Percentiles rank a stretch among this genome's conserved stretches.
These are phyloP conservation scores for Illadopsis cleaveri DNA, from an alignment of 2,113 vertebrate species.

Conservation along the genomic window DNA sequence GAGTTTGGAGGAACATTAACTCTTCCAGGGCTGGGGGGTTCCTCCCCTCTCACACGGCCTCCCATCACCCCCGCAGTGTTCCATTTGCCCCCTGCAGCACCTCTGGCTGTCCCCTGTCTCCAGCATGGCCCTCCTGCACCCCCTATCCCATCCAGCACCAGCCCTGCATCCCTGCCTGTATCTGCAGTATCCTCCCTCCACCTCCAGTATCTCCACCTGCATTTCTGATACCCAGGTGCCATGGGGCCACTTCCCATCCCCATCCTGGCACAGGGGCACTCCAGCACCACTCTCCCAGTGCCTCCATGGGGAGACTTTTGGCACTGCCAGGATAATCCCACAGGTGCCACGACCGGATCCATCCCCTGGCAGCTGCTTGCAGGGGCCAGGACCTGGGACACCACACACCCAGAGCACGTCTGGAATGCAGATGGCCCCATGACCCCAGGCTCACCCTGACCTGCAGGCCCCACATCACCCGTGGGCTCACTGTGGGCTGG, in stretches of 20 bases:
- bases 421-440: too few species aligned
- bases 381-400: background rate
- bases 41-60: accelerated
- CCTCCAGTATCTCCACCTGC: background rate
- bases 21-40: background rate
- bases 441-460: background rate
- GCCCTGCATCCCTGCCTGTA: background rate
- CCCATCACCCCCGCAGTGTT: background rate
- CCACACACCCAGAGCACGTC: background rate
- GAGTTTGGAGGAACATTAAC: slow-evolving; percentile 50
- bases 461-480: background rate
- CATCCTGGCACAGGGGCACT: background rate
- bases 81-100: background rate
- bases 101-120: background rate
- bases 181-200: too few species aligned
- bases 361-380: background rate
- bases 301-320: background rate
- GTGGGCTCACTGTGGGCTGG: background rate
- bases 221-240: background rate
- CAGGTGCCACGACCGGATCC: background rate
- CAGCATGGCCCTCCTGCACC: background rate
- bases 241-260: background rate
- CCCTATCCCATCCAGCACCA: background rate
- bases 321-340: background rate
- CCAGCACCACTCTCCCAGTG: background rate